Evolutionary conservation across 2,888 invertebrate species (phyloP).

Genomic region (Phania funesta): DNA sequence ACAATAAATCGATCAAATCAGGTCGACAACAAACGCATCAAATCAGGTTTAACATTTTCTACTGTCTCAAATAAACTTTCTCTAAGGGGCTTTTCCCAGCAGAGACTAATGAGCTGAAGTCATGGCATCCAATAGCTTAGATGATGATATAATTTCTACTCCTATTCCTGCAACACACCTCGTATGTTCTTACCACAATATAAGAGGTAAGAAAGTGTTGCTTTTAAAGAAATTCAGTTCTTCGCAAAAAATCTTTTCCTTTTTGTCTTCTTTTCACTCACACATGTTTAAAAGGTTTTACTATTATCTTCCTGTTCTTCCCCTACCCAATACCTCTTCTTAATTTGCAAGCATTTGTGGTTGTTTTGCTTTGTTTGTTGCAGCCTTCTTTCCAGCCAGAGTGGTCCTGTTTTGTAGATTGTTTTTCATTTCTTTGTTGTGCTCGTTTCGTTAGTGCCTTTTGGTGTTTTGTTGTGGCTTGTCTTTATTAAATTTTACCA

Average conservation of each 20-base stretch:
- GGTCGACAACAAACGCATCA: too few species aligned
- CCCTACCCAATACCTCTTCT: not conserved
- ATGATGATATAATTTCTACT: too few species aligned
- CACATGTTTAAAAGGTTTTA: not conserved
- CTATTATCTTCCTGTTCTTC: not conserved
- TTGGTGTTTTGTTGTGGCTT: slow-evolving; percentile 56
- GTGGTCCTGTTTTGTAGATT: not conserved
- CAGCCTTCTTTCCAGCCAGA: not conserved
- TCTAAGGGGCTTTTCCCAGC: too few species aligned
- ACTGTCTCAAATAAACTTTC: too few species aligned
- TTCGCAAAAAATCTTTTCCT: not conserved
- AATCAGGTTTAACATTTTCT: too few species aligned
- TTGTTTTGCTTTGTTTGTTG: slow-evolving; percentile 23
- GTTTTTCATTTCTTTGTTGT: not conserved
- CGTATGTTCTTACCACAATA: too few species aligned
- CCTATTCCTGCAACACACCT: too few species aligned
- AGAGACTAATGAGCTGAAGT: too few species aligned
- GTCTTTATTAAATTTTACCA: slow-evolving; percentile 59
- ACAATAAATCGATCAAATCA: too few species aligned
- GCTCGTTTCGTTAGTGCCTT: slow-evolving; percentile 25
- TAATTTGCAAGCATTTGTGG: slow-evolving; percentile 2
- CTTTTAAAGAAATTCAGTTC: not conserved
- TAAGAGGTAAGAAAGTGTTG: not conserved
- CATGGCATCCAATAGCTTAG: too few species aligned
- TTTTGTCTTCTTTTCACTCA: not conserved